These are phyloP conservation scores for Channa striata DNA, from an alignment of 2,797 vertebrate species.

Conservation along the genomic window DNA sequence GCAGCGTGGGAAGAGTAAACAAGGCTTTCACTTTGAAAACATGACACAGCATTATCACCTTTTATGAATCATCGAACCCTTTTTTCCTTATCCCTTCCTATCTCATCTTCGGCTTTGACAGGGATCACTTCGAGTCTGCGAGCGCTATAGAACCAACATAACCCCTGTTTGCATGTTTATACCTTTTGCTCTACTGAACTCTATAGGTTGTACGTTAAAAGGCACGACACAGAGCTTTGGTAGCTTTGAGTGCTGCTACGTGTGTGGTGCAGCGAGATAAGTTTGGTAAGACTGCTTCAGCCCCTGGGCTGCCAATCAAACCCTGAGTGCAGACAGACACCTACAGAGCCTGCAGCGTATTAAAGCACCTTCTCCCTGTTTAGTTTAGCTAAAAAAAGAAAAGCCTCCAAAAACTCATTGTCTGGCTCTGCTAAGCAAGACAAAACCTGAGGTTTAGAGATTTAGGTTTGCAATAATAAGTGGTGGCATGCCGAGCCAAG, in stretches of 20 bases:
- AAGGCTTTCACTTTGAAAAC: not conserved
- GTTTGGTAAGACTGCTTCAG: conserved; percentile 64
- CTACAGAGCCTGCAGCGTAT: conserved; percentile 54
- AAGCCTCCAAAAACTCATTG: conserved; percentile 53
- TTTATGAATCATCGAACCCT: not conserved
- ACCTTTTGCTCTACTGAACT: conserved; percentile 59
- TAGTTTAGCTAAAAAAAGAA: conserved; percentile 44
- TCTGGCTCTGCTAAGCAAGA: conserved; percentile 67
- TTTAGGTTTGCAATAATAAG: conserved; percentile 59
- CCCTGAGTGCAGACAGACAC: conserved; percentile 52
- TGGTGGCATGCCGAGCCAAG: conserved; percentile 43
- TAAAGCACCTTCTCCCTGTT: conserved; percentile 55
- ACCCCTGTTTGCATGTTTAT: conserved; percentile 47
- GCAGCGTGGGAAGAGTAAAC: conserved; percentile 4
- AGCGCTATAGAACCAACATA: conserved; percentile 25
- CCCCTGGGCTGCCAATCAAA: conserved; percentile 72
- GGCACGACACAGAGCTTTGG: conserved; percentile 61
- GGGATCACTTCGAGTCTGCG: conserved; percentile 36
- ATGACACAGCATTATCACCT: not conserved
- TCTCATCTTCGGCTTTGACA: conserved; percentile 8
- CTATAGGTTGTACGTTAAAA: conserved; percentile 65
- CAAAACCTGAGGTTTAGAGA: conserved; percentile 67
- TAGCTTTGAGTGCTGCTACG: conserved; percentile 61
- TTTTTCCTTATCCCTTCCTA: not conserved
- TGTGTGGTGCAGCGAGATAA: conserved; percentile 71